These are phyloP conservation scores for Dasypolia templi DNA, from an alignment of 2,888 invertebrate species.

Conservation along the genomic window DNA sequence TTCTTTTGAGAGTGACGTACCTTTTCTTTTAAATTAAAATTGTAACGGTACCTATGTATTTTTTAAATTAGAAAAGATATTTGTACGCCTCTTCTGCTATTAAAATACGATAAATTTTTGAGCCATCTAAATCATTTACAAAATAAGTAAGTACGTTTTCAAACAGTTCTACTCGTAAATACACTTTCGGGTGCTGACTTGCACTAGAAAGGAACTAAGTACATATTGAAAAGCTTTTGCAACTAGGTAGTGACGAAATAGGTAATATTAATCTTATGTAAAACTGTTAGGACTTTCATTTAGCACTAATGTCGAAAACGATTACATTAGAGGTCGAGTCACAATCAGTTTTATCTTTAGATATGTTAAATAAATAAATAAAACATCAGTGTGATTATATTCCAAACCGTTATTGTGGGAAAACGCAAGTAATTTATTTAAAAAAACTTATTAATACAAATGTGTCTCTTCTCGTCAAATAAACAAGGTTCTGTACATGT, in stretches of 20 bases:
- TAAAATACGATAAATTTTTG: not conserved
- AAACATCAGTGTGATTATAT: not conserved
- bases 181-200: not conserved
- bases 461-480: not conserved
- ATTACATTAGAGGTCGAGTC: conserved; percentile 17
- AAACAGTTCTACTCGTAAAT: not conserved
- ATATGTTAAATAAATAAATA: not conserved
- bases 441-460: not conserved
- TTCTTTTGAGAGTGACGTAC: not conserved
- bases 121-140: not conserved
- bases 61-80: not conserved
- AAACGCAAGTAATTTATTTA: conserved; percentile 2
- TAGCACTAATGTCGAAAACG: conserved; percentile 2
- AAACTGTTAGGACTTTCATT: conserved; percentile 25
- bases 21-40: not conserved
- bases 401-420: not conserved
- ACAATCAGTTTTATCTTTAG: not conserved
- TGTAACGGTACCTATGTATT: no score
- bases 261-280: not conserved
- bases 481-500: conserved; percentile 3
- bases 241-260: not conserved
- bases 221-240: conserved; percentile 1
- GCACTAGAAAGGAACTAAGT: conserved; percentile 13
- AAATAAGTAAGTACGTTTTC: no score
- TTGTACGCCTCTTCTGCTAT: not conserved